Percentiles rank a stretch among this genome's conserved stretches.
Evolutionary conservation across 2,797 vertebrate species (phyloP).

Genomic region (Salmo trutta): DNA sequence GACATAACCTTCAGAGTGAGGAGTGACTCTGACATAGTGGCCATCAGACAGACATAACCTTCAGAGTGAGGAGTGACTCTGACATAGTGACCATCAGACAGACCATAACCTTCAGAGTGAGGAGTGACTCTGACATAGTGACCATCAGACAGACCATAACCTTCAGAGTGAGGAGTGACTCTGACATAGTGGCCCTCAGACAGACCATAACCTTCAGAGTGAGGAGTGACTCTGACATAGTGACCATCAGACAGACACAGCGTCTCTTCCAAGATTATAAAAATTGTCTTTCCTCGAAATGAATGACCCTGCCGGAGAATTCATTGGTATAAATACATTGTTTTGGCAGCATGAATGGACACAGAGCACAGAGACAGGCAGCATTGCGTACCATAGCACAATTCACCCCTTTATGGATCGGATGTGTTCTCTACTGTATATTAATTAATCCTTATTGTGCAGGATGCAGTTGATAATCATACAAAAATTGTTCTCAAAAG

Average conservation of each 20-base stretch:
- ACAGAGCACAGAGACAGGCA: not conserved
- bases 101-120: too few species aligned
- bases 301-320: constrained; percentile 52
- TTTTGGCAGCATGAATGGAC: constrained; percentile 64
- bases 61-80: too few species aligned
- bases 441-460: constrained; percentile 64
- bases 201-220: too few species aligned
- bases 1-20: too few species aligned
- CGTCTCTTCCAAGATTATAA: constrained; percentile 71
- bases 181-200: too few species aligned
- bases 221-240: constrained; percentile 55
- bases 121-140: too few species aligned
- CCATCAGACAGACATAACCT: too few species aligned
- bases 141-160: too few species aligned
- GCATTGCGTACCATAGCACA: too few species aligned
- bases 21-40: too few species aligned
- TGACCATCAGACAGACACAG: constrained; percentile 54
- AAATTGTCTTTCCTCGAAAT: constrained; percentile 71
- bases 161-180: too few species aligned
- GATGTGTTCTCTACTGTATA: constrained; percentile 37
- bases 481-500: constrained; percentile 44
- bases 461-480: constrained; percentile 51
- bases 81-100: too few species aligned
- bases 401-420: constrained; percentile 24
- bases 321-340: constrained; percentile 58